Conservation (phyloP, 2,888 invertebrate genomes). For the Euspilapteryx auroguttella region DNA sequence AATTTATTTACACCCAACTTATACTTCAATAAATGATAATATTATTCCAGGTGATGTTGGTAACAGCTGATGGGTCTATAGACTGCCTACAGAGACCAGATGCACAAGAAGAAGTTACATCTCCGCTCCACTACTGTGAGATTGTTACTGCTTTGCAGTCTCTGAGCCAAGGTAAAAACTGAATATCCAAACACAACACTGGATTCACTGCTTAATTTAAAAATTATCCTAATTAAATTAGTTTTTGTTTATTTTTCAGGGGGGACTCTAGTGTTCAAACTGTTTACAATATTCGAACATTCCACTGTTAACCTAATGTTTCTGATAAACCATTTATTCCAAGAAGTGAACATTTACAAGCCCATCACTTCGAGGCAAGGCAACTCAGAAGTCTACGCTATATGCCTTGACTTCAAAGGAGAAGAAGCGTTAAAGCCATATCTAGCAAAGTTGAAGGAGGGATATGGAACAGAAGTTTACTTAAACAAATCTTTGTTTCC, state of each 20-base stretch:
- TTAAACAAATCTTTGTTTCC: conserved; percentile 59
- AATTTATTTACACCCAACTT: too few species aligned
- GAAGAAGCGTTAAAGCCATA: conserved; percentile 27
- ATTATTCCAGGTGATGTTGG: conserved; percentile 62
- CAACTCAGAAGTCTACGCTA: conserved; percentile 90
- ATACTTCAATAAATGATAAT: too few species aligned
- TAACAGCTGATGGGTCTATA: conserved; percentile 94
- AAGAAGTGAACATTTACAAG: conserved; percentile 76
- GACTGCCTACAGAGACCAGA: conserved; percentile 85
- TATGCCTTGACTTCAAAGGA: conserved; percentile 69
- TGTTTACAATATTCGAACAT: conserved; percentile 88
- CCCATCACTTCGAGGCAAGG: conserved; percentile 93
- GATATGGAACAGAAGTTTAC: conserved; percentile 40
- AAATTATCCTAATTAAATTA: conserved; percentile 1
- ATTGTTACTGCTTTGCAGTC: conserved; percentile 73
- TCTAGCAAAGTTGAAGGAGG: conserved; percentile 34
- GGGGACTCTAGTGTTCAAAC: conserved; percentile 82
- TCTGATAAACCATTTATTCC: conserved; percentile 75
- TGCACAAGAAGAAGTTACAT: conserved; percentile 82
- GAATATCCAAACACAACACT: neutral
- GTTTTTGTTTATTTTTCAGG: conserved; percentile 33
- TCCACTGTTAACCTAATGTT: conserved; percentile 79
- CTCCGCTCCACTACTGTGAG: conserved; percentile 83
- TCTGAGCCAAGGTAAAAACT: conserved; percentile 54
- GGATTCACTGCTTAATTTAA: neutral